Evolutionary conservation across 2,113 vertebrate species (phyloP).

Genomic region (Solea solea): DNA sequence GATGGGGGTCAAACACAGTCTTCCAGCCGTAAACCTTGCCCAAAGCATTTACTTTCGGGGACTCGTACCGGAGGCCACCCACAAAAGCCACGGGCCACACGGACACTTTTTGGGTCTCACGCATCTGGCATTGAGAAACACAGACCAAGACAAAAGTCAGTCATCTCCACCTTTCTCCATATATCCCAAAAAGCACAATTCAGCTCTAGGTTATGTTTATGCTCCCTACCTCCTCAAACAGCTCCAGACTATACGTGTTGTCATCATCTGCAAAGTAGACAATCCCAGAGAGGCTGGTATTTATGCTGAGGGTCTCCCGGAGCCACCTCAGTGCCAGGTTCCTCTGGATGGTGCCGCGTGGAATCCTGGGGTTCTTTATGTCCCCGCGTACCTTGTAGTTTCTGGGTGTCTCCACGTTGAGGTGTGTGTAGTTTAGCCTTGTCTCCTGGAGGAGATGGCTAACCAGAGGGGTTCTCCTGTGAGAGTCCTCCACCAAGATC

Average conservation of each 20-base stretch:
- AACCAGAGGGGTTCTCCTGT: constrained; percentile 84
- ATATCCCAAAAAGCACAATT: not conserved
- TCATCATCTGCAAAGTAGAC: constrained; percentile 98
- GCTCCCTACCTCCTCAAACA: constrained; percentile 92
- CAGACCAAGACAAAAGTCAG: constrained; percentile 11
- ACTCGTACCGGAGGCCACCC: constrained; percentile 86
- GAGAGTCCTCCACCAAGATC: constrained; percentile 93
- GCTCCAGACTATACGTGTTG: constrained; percentile 94
- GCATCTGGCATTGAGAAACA: constrained; percentile 80
- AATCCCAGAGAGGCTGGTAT: constrained; percentile 81
- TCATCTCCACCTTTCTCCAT: not conserved
- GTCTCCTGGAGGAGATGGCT: constrained; percentile 85
- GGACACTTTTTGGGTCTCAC: constrained; percentile 85
- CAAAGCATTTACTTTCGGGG: constrained; percentile 84
- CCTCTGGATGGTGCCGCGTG: constrained; percentile 91
- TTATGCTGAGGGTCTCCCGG: constrained; percentile 79
- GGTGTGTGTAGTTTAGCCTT: constrained; percentile 91
- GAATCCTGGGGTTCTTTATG: constrained; percentile 68
- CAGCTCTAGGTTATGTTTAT: not conserved
- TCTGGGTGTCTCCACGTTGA: constrained; percentile 87
- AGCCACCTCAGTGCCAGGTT: constrained; percentile 93
- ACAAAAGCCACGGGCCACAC: constrained; percentile 92
- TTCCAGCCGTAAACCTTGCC: constrained; percentile 90
- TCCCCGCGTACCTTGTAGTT: constrained; percentile 82
- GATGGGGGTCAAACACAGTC: constrained; percentile 86